Percentiles rank a stretch among this genome's conserved stretches.
Conservation (phyloP, 2,113 vertebrate species). For the Pungitius pungitius region DNA sequence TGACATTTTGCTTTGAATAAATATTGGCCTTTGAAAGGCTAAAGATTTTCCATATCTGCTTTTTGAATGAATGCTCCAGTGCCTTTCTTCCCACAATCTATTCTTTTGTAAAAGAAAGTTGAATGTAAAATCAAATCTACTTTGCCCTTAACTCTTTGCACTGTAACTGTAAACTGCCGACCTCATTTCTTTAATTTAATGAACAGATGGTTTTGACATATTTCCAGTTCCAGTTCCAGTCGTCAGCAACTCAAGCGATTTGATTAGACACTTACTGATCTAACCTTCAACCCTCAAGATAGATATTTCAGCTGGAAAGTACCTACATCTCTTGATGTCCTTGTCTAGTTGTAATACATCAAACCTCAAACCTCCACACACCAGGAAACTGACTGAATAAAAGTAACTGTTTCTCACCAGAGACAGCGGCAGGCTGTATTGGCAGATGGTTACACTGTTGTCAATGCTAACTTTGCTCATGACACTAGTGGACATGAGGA, state of each 20-base stretch:
- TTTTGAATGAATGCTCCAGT: conserved; percentile 30
- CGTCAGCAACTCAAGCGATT: neutral
- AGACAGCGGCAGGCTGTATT: conserved; percentile 74
- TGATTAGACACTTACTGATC: neutral
- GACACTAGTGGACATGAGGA: conserved; percentile 65
- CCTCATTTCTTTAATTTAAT: conserved; percentile 27
- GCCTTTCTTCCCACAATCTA: conserved; percentile 9
- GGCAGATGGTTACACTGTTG: conserved; percentile 58
- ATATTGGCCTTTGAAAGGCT: conserved; percentile 2
- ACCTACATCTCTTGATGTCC: neutral
- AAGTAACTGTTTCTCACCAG: conserved; percentile 69
- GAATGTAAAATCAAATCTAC: conserved; percentile 13
- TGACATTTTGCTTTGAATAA: neutral
- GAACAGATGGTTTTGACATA: neutral
- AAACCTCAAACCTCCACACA: neutral
- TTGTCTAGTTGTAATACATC: neutral
- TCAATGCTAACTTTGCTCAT: conserved; percentile 57
- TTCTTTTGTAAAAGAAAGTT: conserved; percentile 19
- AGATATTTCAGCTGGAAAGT: neutral
- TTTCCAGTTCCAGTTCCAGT: neutral
- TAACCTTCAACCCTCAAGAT: neutral
- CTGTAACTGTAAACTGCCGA: neutral
- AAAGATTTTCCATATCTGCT: conserved; percentile 39
- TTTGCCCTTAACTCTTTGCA: neutral
- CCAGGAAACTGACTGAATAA: neutral